Base-by-base conservation (phyloP, 2,797 vertebrate genomes). In the Lates japonicus region DNA sequence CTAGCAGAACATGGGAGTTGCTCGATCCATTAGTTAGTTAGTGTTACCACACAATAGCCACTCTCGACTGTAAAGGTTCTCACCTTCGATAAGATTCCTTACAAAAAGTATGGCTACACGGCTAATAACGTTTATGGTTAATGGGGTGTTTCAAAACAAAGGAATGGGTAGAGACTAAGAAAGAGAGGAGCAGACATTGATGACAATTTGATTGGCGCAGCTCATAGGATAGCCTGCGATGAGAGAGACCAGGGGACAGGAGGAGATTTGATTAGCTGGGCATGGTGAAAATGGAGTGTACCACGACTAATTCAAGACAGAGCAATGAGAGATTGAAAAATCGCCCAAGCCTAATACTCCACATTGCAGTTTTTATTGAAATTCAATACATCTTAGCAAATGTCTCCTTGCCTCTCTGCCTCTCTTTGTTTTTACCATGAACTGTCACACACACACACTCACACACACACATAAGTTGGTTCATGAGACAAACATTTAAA, bases 181-280 rank as follows among this genome's bases (percentile, higher is more conserved):
- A 72, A 83, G n/a, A 63, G 51, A 68, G 29, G 85, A 80, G 63
- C 82, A 88, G 87, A 91, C 90, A 92, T 90, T 92, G 94, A 92
- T 93, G 93, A 92, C 87, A 85, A 83, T 90, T 92, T 94, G 94
- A 94, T 92, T 92, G 92, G 89, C 92, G 93, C 86, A 83, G 85
- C 94, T 93, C 92, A 71, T 83, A 92, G 92, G 94, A 94, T 80
- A 29, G n/a, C n/a, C n/a, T 71, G 88, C 89, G 93, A 93, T 92
- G 85, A 92, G 87, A 57, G 84, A 70, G 70, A 79, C 87, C 90
- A 70, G 62, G 93, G 90, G 89, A 92, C 65, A 1, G 58, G 49
- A 31, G 74, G 85, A 81, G 88, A 86, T 93, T 83, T 92, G 92
- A 94, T 94, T 94, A 93, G 92, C 87, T 64, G 84, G 84, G 81